These are phyloP conservation scores for Rhynchonycteris naso DNA, from an alignment of 2,797 vertebrate genomes.

Conservation along the genomic window DNA sequence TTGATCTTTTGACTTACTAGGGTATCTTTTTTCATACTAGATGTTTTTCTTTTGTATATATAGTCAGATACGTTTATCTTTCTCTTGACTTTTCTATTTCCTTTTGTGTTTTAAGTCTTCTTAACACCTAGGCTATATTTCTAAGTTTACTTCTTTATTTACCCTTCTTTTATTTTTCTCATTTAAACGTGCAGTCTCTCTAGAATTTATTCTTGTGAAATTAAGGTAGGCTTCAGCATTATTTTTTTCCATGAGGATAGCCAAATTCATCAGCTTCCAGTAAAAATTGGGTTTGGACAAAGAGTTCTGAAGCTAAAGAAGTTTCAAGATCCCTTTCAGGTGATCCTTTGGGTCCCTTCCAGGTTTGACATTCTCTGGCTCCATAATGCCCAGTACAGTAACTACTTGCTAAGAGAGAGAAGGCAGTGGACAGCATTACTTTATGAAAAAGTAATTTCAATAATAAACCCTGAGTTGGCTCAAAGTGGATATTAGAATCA, in stretches of 20 bases:
- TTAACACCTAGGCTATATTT: neutral
- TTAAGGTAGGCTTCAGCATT: neutral
- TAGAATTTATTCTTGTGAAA: neutral
- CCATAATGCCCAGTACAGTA: neutral
- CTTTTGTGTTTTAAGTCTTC: slow-evolving; percentile 15
- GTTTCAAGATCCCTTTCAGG: neutral
- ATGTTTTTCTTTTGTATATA: neutral
- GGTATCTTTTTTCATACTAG: neutral
- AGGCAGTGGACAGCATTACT: neutral
- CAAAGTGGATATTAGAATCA: slow-evolving; percentile 10
- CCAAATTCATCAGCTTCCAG: neutral
- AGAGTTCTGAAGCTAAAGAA: neutral
- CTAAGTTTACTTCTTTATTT: neutral
- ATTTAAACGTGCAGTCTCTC: neutral
- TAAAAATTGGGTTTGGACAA: neutral
- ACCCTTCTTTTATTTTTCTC: neutral
- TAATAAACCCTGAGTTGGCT: neutral
- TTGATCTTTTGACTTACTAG: neutral
- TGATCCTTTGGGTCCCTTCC: neutral
- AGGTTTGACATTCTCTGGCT: neutral
- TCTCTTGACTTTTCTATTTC: neutral
- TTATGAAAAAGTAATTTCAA: neutral
- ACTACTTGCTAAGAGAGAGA: neutral
- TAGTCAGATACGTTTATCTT: neutral
- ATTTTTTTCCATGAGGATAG: neutral